Evolutionary conservation across 2,797 vertebrate species (phyloP), one percentile per base, ranked within the genome.

Genomic region (Mormyrus proboscirostris): DNA sequence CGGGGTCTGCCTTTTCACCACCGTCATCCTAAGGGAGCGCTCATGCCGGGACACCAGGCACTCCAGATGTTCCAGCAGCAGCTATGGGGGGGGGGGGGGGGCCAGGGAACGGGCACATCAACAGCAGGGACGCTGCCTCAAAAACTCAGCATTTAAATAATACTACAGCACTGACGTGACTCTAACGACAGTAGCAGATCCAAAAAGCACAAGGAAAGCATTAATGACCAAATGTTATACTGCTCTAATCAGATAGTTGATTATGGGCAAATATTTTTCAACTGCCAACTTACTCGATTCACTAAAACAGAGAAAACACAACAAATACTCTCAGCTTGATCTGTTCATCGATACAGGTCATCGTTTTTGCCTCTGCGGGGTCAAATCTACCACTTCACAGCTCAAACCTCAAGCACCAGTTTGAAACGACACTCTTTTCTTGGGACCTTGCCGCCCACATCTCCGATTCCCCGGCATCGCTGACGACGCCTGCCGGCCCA

Each of bases 1-100:
- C 92, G 98, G 98, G 38, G 98, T 96, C 93, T 99, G 98, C 86
- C 97, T 96, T 92, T 99, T 99, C 92, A 99, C 98, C 94, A 99
- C 98, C 0, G 98, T 99, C 98, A 99, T 98, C 94, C 98, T 96
- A 92, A 99, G 95, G 44, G 97, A 98, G 89, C 98, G 96, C 92
- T 99, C 98, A 87, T 99, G 98, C 92, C 98, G 96, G 4, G 98
- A 98, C 94, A 99, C 98, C 93, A 99, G 94, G 95, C 98, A 99
- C 96, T 99, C 98, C 96, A 99, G 95, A 94, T 99, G 98, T 93
- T 99, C 98, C 93, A 99, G 92, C 92, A 99, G 94, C 91, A 99
- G 95, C 98, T 99, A 95, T 91, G 14, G 9, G 8, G 2, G 50
- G 4, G 4, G 7, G 4, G 57, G 10, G 55, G 50, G n/a, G 2